Evolutionary conservation across 1,140 invertebrate species (phyloP).

Genomic region (Riptortus pedestris): DNA sequence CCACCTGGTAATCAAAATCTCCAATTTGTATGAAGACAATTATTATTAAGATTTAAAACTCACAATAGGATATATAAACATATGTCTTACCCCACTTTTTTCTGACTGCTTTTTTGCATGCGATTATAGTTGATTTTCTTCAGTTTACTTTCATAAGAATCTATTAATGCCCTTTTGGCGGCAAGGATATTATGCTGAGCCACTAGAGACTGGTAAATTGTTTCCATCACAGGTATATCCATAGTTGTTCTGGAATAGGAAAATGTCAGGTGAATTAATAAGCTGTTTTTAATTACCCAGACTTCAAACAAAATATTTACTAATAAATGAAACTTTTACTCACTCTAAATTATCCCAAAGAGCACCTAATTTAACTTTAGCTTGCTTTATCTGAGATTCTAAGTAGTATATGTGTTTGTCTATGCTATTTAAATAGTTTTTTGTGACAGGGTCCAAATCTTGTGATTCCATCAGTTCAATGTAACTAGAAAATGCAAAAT

Average conservation of each 20-base stretch:
- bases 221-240: constrained; percentile 50
- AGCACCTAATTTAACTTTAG: constrained; percentile 46
- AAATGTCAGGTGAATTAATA: constrained; percentile 12
- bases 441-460: constrained; percentile 46
- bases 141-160: neutral
- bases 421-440: constrained; percentile 45
- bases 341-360: constrained; percentile 33
- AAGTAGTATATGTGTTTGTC: constrained; percentile 48
- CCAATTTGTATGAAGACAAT: too few relatives aligned
- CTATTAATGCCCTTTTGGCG: neutral
- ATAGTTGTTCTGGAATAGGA: constrained; percentile 35
- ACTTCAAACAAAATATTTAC: too few relatives aligned
- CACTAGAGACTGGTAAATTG: constrained; percentile 54
- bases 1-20: too few relatives aligned
- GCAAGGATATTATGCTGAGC: constrained; percentile 31
- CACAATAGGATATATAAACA: too few relatives aligned
- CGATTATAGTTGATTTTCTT: neutral
- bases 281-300: too few relatives aligned
- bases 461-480: constrained; percentile 41
- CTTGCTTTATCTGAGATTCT: constrained; percentile 47
- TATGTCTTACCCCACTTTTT: neutral
- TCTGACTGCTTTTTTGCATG: neutral
- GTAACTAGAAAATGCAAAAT: constrained; percentile 35
- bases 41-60: too few relatives aligned
- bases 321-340: neutral